These are phyloP conservation scores for Plagiodera versicolora DNA, from an alignment of 2,888 invertebrate species.

Conservation along the genomic window DNA sequence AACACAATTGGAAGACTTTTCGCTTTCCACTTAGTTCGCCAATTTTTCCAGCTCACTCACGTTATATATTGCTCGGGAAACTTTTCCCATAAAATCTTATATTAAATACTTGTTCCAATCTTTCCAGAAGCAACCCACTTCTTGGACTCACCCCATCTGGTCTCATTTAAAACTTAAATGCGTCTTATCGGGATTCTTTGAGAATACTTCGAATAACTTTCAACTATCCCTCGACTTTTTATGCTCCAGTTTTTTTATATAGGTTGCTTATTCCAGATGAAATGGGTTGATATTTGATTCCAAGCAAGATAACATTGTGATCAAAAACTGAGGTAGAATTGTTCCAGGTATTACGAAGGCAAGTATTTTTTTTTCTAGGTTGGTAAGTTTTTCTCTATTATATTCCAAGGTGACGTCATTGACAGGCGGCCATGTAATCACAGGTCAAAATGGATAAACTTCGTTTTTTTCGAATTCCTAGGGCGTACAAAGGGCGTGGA, in stretches of 20 bases:
- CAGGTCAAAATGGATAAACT: too few relatives aligned
- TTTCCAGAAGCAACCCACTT: not conserved
- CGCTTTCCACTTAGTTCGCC: not conserved
- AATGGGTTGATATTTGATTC: not conserved
- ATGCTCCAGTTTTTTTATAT: conserved; percentile 13
- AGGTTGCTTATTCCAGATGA: not conserved
- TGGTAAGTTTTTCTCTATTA: too few relatives aligned
- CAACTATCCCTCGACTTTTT: not conserved
- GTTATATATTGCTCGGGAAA: not conserved
- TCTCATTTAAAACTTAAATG: not conserved
- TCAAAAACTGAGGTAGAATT: too few relatives aligned
- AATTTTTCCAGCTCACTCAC: not conserved
- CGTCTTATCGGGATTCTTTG: conserved; percentile 1
- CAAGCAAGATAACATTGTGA: too few relatives aligned
- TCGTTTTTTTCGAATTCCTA: too few relatives aligned
- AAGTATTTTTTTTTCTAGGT: too few relatives aligned
- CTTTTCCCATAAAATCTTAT: not conserved
- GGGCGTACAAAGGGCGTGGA: too few relatives aligned
- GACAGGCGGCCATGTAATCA: too few relatives aligned
- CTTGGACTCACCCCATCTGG: not conserved
- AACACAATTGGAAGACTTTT: not conserved
- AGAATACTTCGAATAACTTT: not conserved
- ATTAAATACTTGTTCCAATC: not conserved
- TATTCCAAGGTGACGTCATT: too few relatives aligned
- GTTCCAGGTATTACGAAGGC: too few relatives aligned